A percentile compares a stretch with the other conserved stretches of the same genome.
phyloP scores from a whole-genome alignment of 2,888 invertebrate species.

The Cyaniris semiargus region DNA sequence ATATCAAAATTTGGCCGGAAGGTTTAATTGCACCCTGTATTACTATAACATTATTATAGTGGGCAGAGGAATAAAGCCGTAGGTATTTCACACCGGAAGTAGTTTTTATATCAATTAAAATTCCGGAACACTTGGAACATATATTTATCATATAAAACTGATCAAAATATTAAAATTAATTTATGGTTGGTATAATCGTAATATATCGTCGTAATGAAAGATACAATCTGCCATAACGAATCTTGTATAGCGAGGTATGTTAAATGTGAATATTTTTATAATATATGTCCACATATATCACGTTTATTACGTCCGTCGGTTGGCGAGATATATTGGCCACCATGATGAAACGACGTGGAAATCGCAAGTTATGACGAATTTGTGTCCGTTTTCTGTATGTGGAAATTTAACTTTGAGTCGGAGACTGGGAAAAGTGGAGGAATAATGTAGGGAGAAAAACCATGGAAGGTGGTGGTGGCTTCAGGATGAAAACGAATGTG shows the following conservation, averaged over 20 bases:
- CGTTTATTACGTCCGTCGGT: conserved; percentile 4
- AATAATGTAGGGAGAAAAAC: too few species aligned
- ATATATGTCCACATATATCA: conserved; percentile 20
- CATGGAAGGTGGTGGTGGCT: too few species aligned
- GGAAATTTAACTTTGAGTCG: background rate
- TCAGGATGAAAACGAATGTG: too few species aligned
- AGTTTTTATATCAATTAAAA: background rate
- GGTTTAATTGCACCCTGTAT: too few species aligned
- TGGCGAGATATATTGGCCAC: conserved; percentile 15
- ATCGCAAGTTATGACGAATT: background rate
- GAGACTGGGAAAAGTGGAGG: background rate
- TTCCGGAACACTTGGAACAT: background rate
- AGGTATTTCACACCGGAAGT: background rate
- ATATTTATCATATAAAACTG: background rate
- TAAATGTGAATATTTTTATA: conserved; percentile 7
- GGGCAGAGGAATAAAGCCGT: background rate
- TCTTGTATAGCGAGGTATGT: background rate
- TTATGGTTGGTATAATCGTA: background rate
- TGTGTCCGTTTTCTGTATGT: background rate
- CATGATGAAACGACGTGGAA: conserved; percentile 11
- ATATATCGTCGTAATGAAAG: conserved; percentile 7
- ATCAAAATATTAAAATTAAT: conserved; percentile 37
- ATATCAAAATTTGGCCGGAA: too few species aligned
- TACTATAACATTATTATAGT: too few species aligned
- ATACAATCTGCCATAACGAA: conserved; percentile 18